Conservation (phyloP, 2,797 vertebrate species). For the Ispidina picta region DNA sequence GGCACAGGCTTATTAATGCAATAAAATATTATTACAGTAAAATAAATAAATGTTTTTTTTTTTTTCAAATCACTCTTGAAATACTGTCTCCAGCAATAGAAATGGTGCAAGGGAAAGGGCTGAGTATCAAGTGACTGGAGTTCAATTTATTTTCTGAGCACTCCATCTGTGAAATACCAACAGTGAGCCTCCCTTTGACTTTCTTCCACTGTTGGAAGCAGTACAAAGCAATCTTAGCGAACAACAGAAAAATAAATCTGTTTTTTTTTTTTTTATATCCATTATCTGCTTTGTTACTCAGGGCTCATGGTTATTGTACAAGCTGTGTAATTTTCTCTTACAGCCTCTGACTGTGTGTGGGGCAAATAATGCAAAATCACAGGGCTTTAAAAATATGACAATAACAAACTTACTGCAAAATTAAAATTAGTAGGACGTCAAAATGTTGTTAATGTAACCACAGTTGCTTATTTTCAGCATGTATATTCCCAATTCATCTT, state of each 20-base stretch:
- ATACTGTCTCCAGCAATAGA: background rate
- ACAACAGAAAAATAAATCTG: background rate
- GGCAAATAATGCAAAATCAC: constrained; percentile 29
- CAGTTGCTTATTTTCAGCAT: background rate
- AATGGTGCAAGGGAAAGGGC: background rate
- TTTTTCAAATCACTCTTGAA: background rate
- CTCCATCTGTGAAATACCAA: constrained; percentile 35
- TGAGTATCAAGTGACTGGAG: constrained; percentile 16
- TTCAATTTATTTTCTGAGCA: background rate
- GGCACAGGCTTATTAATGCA: background rate
- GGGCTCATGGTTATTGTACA: background rate
- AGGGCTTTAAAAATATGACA: background rate
- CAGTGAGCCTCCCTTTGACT: constrained; percentile 3
- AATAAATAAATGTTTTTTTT: no score
- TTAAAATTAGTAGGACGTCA: background rate
- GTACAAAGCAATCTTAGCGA: constrained; percentile 19
- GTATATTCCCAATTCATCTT: background rate
- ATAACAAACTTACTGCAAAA: background rate
- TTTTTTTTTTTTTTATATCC: constrained; percentile 4
- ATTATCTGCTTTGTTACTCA: constrained; percentile 44
- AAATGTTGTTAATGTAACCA: background rate
- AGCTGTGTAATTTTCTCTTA: background rate
- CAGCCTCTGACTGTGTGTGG: background rate
- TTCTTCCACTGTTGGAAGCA: constrained; percentile 9
- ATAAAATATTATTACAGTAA: no score